Evolutionary conservation across 2,113 vertebrate genomes (phyloP).

Genomic region (Amblyornis subalaris): DNA sequence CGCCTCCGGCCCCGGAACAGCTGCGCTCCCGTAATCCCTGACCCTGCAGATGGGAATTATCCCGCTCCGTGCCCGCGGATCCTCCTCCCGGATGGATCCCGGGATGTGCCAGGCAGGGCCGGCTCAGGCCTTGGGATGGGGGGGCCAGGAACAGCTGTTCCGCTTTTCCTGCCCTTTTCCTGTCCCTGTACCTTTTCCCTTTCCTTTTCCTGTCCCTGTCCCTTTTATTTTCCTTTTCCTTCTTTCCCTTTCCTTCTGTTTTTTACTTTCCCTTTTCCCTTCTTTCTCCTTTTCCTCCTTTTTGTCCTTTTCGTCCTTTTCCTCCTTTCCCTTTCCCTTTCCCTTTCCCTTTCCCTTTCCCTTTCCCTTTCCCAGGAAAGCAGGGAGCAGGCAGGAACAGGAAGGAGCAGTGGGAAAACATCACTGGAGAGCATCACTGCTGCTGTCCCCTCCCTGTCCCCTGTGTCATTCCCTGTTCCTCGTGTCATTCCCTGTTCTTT

Average conservation of each 20-base stretch:
- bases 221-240: neutral
- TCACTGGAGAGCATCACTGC: no score
- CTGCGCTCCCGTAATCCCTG: neutral
- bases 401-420: no score
- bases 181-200: rapidly evolving
- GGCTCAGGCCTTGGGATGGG: neutral
- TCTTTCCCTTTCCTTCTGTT: no score
- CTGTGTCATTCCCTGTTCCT: neutral
- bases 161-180: neutral
- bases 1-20: rapidly evolving
- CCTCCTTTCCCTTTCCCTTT: rapidly evolving
- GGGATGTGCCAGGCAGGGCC: rapidly evolving
- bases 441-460: no score
- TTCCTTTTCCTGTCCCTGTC: rapidly evolving
- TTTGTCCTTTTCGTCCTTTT: rapidly evolving
- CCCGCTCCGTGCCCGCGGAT: neutral
- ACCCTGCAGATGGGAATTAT: rapidly evolving
- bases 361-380: neutral
- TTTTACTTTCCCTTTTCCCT: rapidly evolving
- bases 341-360: no score
- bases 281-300: rapidly evolving
- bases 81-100: neutral
- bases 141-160: rapidly evolving
- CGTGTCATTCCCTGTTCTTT: neutral
- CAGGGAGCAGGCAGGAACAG: neutral